Percentiles rank a stretch among this genome's conserved stretches.
phyloP scores from a whole-genome alignment of 2,888 invertebrate species.

The Tholera decimalis region DNA sequence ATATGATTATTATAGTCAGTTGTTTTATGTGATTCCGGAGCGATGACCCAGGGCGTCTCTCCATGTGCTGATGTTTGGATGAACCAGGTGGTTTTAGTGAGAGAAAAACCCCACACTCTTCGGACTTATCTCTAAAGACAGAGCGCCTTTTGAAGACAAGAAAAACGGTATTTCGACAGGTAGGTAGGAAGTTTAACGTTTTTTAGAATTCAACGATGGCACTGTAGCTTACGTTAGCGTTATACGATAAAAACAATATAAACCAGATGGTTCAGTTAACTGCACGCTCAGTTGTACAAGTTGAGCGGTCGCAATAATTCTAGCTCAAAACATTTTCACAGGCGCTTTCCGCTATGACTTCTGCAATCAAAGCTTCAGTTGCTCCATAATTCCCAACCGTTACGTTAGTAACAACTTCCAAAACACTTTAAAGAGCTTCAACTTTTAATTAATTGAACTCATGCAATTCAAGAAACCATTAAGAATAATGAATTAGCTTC shows the following conservation, averaged over 20 bases:
- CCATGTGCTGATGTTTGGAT: too few species aligned
- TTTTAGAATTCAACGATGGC: too few species aligned
- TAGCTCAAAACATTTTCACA: constrained; percentile 62
- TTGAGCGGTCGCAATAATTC: constrained; percentile 47
- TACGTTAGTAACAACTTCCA: constrained; percentile 68
- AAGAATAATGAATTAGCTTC: constrained; percentile 66
- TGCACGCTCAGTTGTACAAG: constrained; percentile 44
- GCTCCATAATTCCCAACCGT: constrained; percentile 64
- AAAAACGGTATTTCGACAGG: too few species aligned
- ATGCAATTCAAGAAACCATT: constrained; percentile 67
- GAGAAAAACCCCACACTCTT: too few species aligned
- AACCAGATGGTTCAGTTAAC: constrained; percentile 35
- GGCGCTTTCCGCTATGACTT: constrained; percentile 55
- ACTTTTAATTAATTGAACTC: constrained; percentile 71
- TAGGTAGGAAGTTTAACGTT: too few species aligned
- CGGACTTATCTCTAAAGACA: too few species aligned
- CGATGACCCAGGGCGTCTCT: too few species aligned
- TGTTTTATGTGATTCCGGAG: too few species aligned
- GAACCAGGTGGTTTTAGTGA: too few species aligned
- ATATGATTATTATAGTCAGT: too few species aligned
- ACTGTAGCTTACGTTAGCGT: background rate
- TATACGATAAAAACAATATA: constrained; percentile 15
- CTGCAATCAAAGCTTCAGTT: constrained; percentile 60
- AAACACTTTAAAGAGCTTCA: constrained; percentile 66
- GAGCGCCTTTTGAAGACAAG: too few species aligned